Evolutionary conservation across 1,140 invertebrate species (phyloP), one percentile per base, ranked within the genome.

Genomic region (Trichonephila clavipes): DNA sequence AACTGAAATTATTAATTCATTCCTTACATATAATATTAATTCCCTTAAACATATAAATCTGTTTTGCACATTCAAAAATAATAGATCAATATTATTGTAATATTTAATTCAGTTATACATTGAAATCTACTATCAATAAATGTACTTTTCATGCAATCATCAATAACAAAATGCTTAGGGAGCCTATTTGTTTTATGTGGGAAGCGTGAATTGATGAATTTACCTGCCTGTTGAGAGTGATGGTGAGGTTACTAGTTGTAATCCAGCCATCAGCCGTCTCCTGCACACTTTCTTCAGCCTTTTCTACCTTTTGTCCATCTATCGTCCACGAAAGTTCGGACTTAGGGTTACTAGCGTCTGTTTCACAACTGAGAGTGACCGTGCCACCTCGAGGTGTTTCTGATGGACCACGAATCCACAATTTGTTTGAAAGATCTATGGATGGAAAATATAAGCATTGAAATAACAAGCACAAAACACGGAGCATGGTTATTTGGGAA

Each of bases 311-410:
- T 86, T 94, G 94, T n/a, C 98, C 98, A 83, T 97, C 97, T 21
- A 98, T 97, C 95, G 97, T 97, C 98, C 98, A 99, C 94, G 98
- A 98, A 94, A 99, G 97, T 94, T 98, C 97, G 6, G 98, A 98
- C 5, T 97, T 97, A 12, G 99, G 98, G 96, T 99, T 99, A 88
- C 98, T 98, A 95, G 98, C 97, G 83, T 98, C 97, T 1, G 98
- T 98, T 62, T 97, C 97, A 96, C 98, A 99, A 82, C 97, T 98
- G 90, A 99, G 96, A 16, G 97, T 97, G 21, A 99, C 97, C 61
- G 97, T 96, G 94, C 99, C 97, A 4, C 98, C 98, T 6, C 98
- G 97, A 95, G 97, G 97, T 10, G 98, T 98, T 95, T 98, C 98
- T 0, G 97, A 97, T 4, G 98, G 97, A 8, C 98, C 98, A 8